phyloP scores from a whole-genome alignment of 1,140 invertebrate genomes.

The Pogonomyrmex barbatus region DNA sequence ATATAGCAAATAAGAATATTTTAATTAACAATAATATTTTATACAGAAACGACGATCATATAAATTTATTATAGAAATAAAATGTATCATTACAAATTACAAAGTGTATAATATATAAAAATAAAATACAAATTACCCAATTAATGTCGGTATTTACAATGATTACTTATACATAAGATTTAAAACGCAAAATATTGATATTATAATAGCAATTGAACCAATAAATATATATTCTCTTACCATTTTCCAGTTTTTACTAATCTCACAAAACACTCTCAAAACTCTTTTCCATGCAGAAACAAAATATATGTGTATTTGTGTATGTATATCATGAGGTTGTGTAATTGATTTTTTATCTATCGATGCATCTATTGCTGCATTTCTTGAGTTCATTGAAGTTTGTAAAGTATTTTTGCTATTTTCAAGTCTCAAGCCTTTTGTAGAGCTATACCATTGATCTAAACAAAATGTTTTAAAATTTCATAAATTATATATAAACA shows the following conservation, averaged over 20 bases:
- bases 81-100: constrained; percentile 4
- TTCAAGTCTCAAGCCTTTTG: neutral
- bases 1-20: constrained; percentile 1
- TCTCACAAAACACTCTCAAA: constrained; percentile 11
- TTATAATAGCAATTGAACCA: constrained; percentile 33
- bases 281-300: constrained; percentile 8
- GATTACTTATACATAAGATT: constrained; percentile 51
- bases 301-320: constrained; percentile 16
- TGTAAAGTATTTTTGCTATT: neutral
- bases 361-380: neutral
- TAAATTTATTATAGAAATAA: constrained; percentile 55
- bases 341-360: neutral
- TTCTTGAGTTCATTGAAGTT: neutral
- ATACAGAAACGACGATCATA: constrained; percentile 13
- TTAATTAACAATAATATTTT: constrained; percentile 27
- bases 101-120: constrained; percentile 43
- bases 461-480: constrained; percentile 19
- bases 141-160: neutral
- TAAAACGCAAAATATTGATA: constrained; percentile 54
- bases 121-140: constrained; percentile 13
- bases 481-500: neutral
- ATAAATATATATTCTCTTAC: constrained; percentile 58
- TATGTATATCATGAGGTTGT: neutral
- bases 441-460: constrained; percentile 21
- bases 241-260: constrained; percentile 38